phyloP scores from a whole-genome alignment of 2,113 vertebrate genomes.

The Pyxicephalus adspersus region DNA sequence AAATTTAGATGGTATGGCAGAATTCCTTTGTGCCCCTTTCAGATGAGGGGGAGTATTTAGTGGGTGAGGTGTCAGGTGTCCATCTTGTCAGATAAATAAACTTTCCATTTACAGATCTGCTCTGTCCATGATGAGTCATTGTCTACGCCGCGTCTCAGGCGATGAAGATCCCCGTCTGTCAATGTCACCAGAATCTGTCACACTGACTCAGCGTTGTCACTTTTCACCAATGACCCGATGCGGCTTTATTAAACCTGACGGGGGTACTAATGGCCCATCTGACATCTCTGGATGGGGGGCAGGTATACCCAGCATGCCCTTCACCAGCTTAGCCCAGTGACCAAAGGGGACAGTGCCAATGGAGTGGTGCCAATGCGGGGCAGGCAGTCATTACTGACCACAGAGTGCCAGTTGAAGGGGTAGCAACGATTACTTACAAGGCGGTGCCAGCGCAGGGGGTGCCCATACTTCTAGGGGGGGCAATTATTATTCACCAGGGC shows the following conservation, averaged over 20 bases:
- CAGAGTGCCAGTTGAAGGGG: not conserved
- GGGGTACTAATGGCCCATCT: conserved; percentile 8
- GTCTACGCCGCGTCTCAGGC: not conserved
- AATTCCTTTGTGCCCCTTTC: too few species aligned
- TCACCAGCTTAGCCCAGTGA: not conserved
- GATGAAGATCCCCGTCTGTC: conserved; percentile 12
- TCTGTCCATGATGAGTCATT: too few species aligned
- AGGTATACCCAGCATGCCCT: not conserved
- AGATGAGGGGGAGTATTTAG: too few species aligned
- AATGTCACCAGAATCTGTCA: conserved; percentile 14
- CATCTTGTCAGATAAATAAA: too few species aligned
- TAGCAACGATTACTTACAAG: too few species aligned
- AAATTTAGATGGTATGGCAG: too few species aligned
- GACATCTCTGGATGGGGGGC: not conserved
- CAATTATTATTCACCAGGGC: too few species aligned
- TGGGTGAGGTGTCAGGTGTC: too few species aligned
- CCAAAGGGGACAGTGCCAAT: not conserved
- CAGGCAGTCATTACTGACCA: not conserved
- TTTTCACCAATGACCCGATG: not conserved
- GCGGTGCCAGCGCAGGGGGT: too few species aligned
- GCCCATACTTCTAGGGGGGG: too few species aligned
- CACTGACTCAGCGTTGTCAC: not conserved
- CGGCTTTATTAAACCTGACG: conserved; percentile 30
- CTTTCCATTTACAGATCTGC: too few species aligned
- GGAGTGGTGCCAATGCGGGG: not conserved